Conservation (phyloP, 2,888 invertebrate species). For the Sepiola atlantica region DNA sequence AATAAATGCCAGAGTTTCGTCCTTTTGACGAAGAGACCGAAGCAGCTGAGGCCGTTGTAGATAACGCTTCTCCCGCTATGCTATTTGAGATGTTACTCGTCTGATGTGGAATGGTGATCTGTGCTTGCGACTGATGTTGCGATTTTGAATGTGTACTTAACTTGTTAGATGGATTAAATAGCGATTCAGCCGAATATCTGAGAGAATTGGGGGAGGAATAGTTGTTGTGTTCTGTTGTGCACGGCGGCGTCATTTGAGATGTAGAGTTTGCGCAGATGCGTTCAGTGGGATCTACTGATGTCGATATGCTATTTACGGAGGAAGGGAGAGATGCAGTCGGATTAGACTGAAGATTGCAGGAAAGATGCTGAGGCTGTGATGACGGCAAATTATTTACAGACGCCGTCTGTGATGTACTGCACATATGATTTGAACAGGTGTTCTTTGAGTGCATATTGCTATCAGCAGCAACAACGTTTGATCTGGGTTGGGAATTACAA, state of each 20-base stretch:
- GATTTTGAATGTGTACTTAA: not conserved
- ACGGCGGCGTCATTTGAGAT: not conserved
- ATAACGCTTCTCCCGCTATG: slow-evolving; percentile 13
- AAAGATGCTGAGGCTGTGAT: slow-evolving; percentile 8
- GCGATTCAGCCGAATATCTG: slow-evolving; percentile 59
- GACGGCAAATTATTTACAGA: not conserved
- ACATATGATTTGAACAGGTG: slow-evolving; percentile 34
- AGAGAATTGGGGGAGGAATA: slow-evolving; percentile 50
- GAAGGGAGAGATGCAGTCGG: slow-evolving; percentile 36
- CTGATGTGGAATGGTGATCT: slow-evolving; percentile 42
- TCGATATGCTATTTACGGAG: not conserved
- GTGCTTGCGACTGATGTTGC: slow-evolving; percentile 48
- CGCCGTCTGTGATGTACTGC: not conserved
- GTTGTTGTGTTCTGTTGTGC: slow-evolving; percentile 14
- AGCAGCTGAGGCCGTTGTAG: slow-evolving; percentile 1
- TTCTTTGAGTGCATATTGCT: slow-evolving; percentile 39
- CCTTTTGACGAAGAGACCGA: slow-evolving; percentile 49
- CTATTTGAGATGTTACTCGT: slow-evolving; percentile 34
- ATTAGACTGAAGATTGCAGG: not conserved
- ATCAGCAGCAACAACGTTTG: not conserved
- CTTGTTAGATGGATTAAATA: slow-evolving; percentile 54
- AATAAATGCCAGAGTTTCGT: slow-evolving; percentile 58
- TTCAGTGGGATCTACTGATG: slow-evolving; percentile 35
- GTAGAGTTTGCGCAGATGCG: not conserved
- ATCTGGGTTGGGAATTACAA: not conserved